Base-by-base conservation (phyloP, 53 echinoderm and acorn worm species). In the Mesocentrotus franciscanus region DNA sequence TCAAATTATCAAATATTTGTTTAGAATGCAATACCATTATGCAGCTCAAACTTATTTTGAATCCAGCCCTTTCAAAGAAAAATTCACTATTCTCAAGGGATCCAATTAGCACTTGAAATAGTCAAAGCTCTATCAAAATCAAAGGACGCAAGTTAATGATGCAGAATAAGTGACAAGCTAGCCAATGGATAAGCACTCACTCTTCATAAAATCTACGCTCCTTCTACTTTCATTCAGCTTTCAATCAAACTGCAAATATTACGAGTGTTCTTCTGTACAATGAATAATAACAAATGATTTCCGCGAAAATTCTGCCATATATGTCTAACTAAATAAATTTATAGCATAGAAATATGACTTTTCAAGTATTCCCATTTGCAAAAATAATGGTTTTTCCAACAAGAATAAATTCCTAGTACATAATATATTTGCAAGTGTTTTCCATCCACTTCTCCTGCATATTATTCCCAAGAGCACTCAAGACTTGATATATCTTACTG, bases 91-190 rank as follows among this genome's bases (percentile, higher is more conserved):
- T n/a, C 87, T 15, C 87, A 3, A n/a, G 87, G 87, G 87, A 87
- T 57, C 87, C 87, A 87, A 87, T 87, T 87, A 87, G 58, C 87
- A 87, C 87, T 87, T 59, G n/a, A 87, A 57, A 87, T 87, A 59
- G n/a, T 58, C 27, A 11, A 84, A 36, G 84, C 84, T 84, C 84
- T 36, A 84, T 42, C 32, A 39, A 49, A 36, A 42, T 49, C 42
- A 49, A 84, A 36, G 49, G 49, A 84, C 16, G 36, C 6, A 84
- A 84, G 9, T 84, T 42, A 84, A 84, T 84, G 49, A 84, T 20
- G 49, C 49, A 49, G 49, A 10, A 87, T n/a, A 18, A 87, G 59
- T 87, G 87, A 87, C 58, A 87, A 58, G 58, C 58, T 10, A 18
- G 27, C 34, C 29, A n/a, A 8, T 10, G 14, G 26, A 55, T 7